Base-by-base conservation (phyloP, 92 coral and sea anemone genomes). In the Paragorgia papillata region DNA sequence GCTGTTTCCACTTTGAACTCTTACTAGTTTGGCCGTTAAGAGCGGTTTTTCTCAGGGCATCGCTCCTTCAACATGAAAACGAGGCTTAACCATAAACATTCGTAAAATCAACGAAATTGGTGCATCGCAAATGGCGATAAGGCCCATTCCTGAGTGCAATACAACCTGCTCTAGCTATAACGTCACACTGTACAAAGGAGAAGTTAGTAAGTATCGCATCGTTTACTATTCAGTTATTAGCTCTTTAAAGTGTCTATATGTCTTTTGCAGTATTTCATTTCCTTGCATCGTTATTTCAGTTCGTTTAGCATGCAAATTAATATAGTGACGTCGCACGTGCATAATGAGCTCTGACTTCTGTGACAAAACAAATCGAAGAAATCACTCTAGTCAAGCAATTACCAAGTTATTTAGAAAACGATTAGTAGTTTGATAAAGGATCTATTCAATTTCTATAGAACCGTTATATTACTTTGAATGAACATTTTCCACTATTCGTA, bases 1-100 rank as follows among this genome's bases (percentile, higher is more conserved):
- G 80, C 83, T 76, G 74, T 79, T 79, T 31, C 83, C 83, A 55
- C 40, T 49, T 41, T 65, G 24, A 55, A 55, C 44, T 65, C 73
- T 65, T 19, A 30, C 28, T 33, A 15, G 17, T 62, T 62, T 62
- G 73, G 73, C 61, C 61, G 61, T 24, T 55, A 55, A 24, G 29
- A 24, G 0, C 73, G 21, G 70, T 63, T 31, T 31, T 46, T 37
- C 50, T 62, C 69, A 46, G 49, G 57, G 66, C 46, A 46, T 66
- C 54, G 71, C 44, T 77, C 78, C 58, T 67, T 53, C 83, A 65
- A 66, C 83, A 65, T 79, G 83, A 56, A 79, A 65, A 79, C 83
- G 78, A 79, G 83, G 78, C 78, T 65, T 57, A 54, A 79, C 67
- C n/a, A 35, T 79, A 63, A 56, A 33, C 22, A 40, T 65, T 37